phyloP scores from a whole-genome alignment of 2,888 invertebrate genomes.

The Mycalesis mineus region DNA sequence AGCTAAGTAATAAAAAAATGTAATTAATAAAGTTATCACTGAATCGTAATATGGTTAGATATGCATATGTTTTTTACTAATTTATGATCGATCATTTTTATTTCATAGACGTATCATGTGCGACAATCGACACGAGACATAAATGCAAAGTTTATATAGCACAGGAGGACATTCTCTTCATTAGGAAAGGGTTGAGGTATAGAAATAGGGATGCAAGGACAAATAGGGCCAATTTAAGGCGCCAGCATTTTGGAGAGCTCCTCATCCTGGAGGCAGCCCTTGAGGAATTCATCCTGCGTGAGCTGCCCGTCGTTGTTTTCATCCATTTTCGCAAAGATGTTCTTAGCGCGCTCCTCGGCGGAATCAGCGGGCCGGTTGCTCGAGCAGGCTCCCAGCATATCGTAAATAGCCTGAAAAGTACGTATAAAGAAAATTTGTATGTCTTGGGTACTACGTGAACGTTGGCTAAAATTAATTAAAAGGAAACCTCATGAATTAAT shows the following conservation, averaged over 20 bases:
- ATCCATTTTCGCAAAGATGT: slow-evolving; percentile 99
- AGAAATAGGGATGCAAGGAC: slow-evolving; percentile 20
- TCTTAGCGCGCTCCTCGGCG: slow-evolving; percentile 98
- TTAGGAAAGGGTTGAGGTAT: slow-evolving; percentile 25
- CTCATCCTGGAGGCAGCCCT: slow-evolving; percentile 98
- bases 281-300: slow-evolving; percentile 98
- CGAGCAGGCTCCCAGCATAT: slow-evolving; percentile 98
- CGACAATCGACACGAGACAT: background rate
- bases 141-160: background rate
- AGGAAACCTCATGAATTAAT: too few species aligned
- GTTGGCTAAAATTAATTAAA: background rate
- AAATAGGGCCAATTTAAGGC: slow-evolving; percentile 80
- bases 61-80: background rate
- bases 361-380: slow-evolving; percentile 96
- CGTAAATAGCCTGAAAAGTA: slow-evolving; percentile 96
- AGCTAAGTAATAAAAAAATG: too few species aligned
- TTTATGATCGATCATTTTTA: background rate
- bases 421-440: background rate
- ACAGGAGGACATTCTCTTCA: background rate
- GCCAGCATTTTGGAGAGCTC: slow-evolving; percentile 96
- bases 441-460: background rate
- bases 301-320: slow-evolving; percentile 99
- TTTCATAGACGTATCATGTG: background rate
- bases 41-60: background rate
- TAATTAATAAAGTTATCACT: background rate